Base-by-base conservation (phyloP, 30 jellyfish, hydroid and myxozoan genomes). In the Hydra vulgaris region DNA sequence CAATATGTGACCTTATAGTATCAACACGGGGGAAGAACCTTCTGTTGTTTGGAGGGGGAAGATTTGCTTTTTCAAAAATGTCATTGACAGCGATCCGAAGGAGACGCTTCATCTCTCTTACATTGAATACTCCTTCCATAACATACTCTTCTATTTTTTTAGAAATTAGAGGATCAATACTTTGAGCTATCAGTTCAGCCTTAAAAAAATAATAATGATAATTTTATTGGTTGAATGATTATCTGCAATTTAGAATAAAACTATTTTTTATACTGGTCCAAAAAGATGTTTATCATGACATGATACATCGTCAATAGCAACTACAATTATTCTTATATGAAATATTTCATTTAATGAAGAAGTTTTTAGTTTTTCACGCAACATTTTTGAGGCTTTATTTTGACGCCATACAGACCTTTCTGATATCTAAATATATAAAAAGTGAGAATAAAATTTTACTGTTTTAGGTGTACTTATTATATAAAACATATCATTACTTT, bases 1-100 rank as follows among this genome's bases (percentile, higher is more conserved):
- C 87, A 82, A 80, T 79, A n/a, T 80, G 84, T 22, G 85, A 20
- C 24, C 87, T 55, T 8, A 80, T 80, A 25, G 66, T 80, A 7
- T 26, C 26, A 82, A 53, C 40, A 68, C 66, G 7, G 23, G 87
- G 87, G 27, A 15, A 80, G 53, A 15, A 80, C 52, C 87, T n/a
- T 80, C 84, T 68, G 26, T 69, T 80, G 17, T 40, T 81, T 71
- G 52, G 53, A 17, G 86, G 52, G 16, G 88, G 88, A 17, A 71
- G 77, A 54, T 71, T 27, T 24, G 19, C 79, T 71, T 81, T 52
- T 19, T 53, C 87, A 72, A 81, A 81, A 83, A 81, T 27, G 77
- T 70, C 76, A 18, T 23, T 70, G 15, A 80, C 88, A 17, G 53
- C 25, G 21, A 80, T 25, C 22, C 20, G 27, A 17, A 79, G 25